Evolutionary conservation across 2,888 invertebrate species (phyloP).

Genomic region (Synergus umbraculus): DNA sequence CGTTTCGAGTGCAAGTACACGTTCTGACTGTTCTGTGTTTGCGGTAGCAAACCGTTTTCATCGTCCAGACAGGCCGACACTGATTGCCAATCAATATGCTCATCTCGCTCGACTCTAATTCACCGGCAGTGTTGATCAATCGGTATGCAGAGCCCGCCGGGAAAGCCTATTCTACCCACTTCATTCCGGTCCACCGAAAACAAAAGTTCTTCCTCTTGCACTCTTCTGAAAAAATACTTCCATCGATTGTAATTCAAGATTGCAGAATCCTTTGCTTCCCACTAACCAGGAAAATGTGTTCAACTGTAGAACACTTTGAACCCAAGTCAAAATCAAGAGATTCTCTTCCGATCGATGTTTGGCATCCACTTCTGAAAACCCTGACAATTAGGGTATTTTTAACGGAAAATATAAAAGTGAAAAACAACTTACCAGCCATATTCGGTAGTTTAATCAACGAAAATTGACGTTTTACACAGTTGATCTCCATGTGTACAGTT

Average conservation of each 20-base stretch:
- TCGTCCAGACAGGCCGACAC: constrained; percentile 66
- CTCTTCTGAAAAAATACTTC: background rate
- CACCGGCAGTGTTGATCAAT: constrained; percentile 77
- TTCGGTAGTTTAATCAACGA: background rate
- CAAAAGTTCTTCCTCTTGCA: background rate
- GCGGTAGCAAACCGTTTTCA: constrained; percentile 68
- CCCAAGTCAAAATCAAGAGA: too few relatives aligned
- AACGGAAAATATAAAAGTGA: too few relatives aligned
- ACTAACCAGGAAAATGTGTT: too few relatives aligned
- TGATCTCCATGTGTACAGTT: background rate
- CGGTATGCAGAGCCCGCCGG: constrained; percentile 68
- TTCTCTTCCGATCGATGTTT: too few relatives aligned
- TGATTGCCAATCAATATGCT: constrained; percentile 77
- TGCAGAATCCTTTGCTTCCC: too few relatives aligned
- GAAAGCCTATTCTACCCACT: constrained; percentile 56
- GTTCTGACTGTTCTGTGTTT: constrained; percentile 63
- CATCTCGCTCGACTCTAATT: constrained; percentile 76
- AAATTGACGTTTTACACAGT: background rate
- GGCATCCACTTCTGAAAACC: too few relatives aligned
- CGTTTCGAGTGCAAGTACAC: constrained; percentile 53
- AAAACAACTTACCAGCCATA: background rate
- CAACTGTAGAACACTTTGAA: too few relatives aligned
- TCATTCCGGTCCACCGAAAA: background rate
- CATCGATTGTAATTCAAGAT: too few relatives aligned
- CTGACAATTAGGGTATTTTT: too few relatives aligned